Conservation (phyloP, 2,113 vertebrate genomes). For the Cephalopterus ornatus region DNA sequence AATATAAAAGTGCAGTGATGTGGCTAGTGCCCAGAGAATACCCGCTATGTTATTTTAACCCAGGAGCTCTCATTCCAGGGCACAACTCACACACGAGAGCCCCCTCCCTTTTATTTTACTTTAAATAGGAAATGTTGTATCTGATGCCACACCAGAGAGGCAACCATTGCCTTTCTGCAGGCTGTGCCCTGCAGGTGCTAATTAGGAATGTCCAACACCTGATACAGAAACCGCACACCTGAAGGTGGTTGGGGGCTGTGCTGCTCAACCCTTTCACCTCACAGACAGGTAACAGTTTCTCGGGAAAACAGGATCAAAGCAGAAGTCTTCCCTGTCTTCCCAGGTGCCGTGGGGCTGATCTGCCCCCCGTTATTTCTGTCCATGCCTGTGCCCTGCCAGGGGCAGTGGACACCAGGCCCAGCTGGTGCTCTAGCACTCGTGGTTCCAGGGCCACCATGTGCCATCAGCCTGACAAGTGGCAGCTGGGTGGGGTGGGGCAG, state of each 20-base stretch:
- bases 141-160: not conserved
- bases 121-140: not conserved
- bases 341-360: fast-evolving
- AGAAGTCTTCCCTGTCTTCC: not conserved
- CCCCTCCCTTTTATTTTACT: not conserved
- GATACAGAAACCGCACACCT: not conserved
- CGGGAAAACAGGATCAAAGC: fast-evolving
- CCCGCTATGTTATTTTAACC: not conserved
- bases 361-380: fast-evolving
- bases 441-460: not conserved
- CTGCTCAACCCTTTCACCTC: not conserved
- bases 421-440: not conserved
- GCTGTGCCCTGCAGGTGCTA: not conserved
- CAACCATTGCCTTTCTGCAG: fast-evolving
- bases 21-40: not conserved
- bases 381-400: fast-evolving
- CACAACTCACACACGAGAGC: fast-evolving
- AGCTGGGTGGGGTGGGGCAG: not conserved
- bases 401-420: fast-evolving
- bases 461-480: not conserved
- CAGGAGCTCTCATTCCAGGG: not conserved
- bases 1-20: not conserved
- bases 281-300: not conserved
- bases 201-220: not conserved
- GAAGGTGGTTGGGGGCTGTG: not conserved